Evolutionary conservation across 2,797 vertebrate species (phyloP).

Genomic region (Hybognathus amarus): DNA sequence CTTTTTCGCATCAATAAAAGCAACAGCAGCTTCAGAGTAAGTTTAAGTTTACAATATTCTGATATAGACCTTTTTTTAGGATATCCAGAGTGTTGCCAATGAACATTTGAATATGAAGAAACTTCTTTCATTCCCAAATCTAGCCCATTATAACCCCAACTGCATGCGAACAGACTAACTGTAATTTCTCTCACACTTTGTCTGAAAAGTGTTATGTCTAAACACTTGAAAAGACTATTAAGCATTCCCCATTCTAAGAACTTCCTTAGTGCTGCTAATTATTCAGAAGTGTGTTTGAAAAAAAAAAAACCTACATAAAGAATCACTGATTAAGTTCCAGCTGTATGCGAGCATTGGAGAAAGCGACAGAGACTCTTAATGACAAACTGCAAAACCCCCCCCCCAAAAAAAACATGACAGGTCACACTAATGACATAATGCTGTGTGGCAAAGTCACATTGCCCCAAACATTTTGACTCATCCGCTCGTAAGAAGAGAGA

Average conservation of each 20-base stretch:
- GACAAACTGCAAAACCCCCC: slow-evolving; percentile 68
- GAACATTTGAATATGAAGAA: not conserved
- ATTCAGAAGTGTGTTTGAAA: slow-evolving; percentile 63
- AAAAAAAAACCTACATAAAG: slow-evolving; percentile 44
- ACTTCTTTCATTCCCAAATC: not conserved
- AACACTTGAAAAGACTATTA: slow-evolving; percentile 24
- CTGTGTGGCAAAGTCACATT: slow-evolving; percentile 43
- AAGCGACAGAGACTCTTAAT: slow-evolving; percentile 60
- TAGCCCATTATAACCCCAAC: not conserved
- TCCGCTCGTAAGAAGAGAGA: not conserved
- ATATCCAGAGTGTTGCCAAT: not conserved
- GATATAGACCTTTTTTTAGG: not conserved
- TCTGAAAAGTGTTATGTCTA: slow-evolving; percentile 29
- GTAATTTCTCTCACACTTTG: not conserved
- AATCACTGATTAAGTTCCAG: slow-evolving; percentile 67
- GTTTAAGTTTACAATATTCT: not conserved
- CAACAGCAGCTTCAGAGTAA: slow-evolving; percentile 47
- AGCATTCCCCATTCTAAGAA: slow-evolving; percentile 56
- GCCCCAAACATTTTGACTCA: slow-evolving; percentile 33
- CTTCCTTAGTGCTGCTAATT: slow-evolving; percentile 60
- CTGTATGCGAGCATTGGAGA: slow-evolving; percentile 18
- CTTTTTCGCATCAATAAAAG: slow-evolving; percentile 59
- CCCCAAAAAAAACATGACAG: slow-evolving; percentile 59
- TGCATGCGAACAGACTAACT: not conserved
- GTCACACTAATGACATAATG: slow-evolving; percentile 50